phyloP scores from a whole-genome alignment of 2,113 vertebrate genomes.

The Capreolus pygargus region DNA sequence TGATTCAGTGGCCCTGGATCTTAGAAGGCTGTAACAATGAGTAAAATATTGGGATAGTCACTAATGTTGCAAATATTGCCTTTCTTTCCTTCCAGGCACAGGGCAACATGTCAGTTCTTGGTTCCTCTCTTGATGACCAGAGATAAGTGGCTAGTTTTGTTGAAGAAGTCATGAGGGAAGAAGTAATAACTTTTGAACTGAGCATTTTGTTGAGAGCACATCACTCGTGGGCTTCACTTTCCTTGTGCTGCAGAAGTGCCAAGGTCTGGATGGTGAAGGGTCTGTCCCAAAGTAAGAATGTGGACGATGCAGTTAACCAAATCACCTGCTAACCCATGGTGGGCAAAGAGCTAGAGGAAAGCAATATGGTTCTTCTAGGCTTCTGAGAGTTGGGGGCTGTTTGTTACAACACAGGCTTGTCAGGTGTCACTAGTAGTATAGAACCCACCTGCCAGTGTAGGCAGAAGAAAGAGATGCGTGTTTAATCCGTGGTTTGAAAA shows the following conservation, averaged over 20 bases:
- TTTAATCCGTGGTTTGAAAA: neutral
- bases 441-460: neutral
- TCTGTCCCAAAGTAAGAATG: fast-evolving
- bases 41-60: too few relatives aligned
- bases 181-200: neutral
- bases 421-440: neutral
- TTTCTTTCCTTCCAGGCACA: neutral
- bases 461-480: neutral
- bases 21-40: neutral
- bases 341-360: neutral
- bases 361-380: neutral
- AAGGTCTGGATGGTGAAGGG: fast-evolving
- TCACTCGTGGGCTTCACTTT: neutral
- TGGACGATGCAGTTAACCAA: neutral
- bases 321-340: fast-evolving
- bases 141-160: neutral
- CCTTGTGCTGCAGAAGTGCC: too few relatives aligned
- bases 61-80: neutral
- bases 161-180: neutral
- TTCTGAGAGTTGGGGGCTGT: neutral
- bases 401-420: neutral
- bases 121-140: neutral
- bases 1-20: neutral
- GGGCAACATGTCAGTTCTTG: neutral
- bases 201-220: fast-evolving